Evolutionary conservation across 2,797 vertebrate genomes (phyloP).

Genomic region (Knipowitschia caucasica): DNA sequence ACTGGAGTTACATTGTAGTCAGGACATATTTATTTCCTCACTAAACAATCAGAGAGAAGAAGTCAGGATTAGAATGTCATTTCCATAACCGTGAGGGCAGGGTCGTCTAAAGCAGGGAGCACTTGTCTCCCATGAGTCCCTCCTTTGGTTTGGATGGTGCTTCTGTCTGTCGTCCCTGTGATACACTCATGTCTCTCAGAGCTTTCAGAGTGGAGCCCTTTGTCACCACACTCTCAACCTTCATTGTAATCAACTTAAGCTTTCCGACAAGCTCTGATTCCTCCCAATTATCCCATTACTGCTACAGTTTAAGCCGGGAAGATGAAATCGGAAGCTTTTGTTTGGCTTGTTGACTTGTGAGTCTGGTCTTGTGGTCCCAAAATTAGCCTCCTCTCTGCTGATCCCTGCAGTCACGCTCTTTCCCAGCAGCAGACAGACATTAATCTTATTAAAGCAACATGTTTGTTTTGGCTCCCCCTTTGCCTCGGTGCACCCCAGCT

Average conservation of each 20-base stretch:
- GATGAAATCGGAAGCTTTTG: neutral
- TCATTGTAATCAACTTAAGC: slow-evolving; percentile 20
- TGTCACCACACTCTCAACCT: slow-evolving; percentile 24
- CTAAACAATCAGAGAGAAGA: no score
- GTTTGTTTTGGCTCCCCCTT: slow-evolving; percentile 25
- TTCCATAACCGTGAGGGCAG: slow-evolving; percentile 1
- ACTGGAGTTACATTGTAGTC: neutral
- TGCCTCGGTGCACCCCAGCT: slow-evolving; percentile 25
- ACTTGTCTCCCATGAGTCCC: slow-evolving; percentile 6
- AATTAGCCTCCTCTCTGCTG: neutral
- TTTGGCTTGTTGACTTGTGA: neutral
- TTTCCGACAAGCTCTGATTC: slow-evolving; percentile 23
- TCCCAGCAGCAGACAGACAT: slow-evolving; percentile 16
- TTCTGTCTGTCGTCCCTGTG: slow-evolving; percentile 21
- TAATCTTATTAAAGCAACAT: slow-evolving; percentile 33
- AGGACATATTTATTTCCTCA: no score
- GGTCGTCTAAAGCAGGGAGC: slow-evolving; percentile 9
- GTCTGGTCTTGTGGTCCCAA: slow-evolving; percentile 2
- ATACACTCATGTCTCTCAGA: slow-evolving; percentile 11
- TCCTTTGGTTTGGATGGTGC: slow-evolving; percentile 4
- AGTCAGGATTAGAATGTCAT: no score
- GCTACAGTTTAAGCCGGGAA: slow-evolving; percentile 13
- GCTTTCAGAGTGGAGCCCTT: slow-evolving; percentile 18
- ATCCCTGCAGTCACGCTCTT: slow-evolving; percentile 2
- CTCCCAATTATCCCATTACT: neutral